Evolutionary conservation across 2,888 invertebrate species (phyloP).

Genomic region (Cephus rjabovi): DNA sequence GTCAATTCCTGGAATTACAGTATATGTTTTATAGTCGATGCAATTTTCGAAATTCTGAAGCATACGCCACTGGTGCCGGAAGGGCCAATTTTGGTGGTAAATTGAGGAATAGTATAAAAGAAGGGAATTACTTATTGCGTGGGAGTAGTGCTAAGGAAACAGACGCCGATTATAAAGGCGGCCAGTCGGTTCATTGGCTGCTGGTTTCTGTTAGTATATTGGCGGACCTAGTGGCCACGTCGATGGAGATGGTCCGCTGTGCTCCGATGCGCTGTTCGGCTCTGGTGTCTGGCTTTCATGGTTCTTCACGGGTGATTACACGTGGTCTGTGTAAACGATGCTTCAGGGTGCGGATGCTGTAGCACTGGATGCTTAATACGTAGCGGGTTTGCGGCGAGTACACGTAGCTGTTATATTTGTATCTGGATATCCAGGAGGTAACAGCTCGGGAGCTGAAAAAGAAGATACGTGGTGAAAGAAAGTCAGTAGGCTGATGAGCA

Average conservation of each 20-base stretch:
- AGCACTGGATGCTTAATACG: conserved; percentile 33
- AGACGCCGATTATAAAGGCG: neutral
- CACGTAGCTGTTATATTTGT: neutral
- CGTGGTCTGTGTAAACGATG: conserved; percentile 35
- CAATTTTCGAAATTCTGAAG: neutral
- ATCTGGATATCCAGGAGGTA: neutral
- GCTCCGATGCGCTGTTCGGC: neutral
- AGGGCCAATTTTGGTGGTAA: neutral
- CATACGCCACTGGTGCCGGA: neutral
- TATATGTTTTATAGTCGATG: neutral
- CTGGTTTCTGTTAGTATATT: neutral
- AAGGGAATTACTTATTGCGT: neutral
- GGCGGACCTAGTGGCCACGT: neutral
- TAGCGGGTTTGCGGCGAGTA: conserved; percentile 26
- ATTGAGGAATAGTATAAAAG: neutral
- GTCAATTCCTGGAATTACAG: neutral
- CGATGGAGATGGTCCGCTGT: neutral
- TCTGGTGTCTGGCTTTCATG: conserved; percentile 21
- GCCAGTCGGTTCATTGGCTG: neutral
- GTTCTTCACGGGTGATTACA: conserved; percentile 35
- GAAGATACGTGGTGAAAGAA: neutral
- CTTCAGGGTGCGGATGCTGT: neutral
- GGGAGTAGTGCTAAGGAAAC: neutral
- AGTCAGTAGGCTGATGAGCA: neutral
- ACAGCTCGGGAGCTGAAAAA: neutral